Evolutionary conservation across 2,888 invertebrate species (phyloP), one percentile per base, ranked within the genome.

Genomic region (Drosophila nr. medialis): DNA sequence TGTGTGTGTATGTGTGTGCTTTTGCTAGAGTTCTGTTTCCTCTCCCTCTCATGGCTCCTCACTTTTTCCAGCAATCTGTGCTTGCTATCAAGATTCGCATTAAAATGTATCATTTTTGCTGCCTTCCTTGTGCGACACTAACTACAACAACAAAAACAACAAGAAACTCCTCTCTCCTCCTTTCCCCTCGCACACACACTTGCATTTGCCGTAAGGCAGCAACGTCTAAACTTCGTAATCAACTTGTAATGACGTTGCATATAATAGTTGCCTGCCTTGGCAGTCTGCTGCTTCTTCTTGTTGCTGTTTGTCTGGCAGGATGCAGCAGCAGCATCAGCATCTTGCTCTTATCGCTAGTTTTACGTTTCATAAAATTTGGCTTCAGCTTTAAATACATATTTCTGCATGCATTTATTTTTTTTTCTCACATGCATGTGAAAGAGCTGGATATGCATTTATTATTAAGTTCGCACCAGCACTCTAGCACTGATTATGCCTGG

Each of bases 71-170:
- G 84, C 91, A 90, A 91, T 91, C 91, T 84, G 76, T 87, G 90
- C n/a, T 80, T 86, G 79, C 90, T 91, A 91, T 91, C 91, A 86
- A 91, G 92, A 91, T 91, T 91, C 92, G 91, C 92, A 91, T 91
- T 91, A 91, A 91, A 91, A 91, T 91, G 91, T 91, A 91, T 91
- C 91, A 89, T 86, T 91, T 85, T 91, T 86, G 90, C 91, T 77
- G 84, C 83, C 82, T 77, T 75, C 66, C 67, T 76, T 70, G 62
- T 77, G 72, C 75, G 73, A 77, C 82, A 75, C 80, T 75, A 88
- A 81, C 84, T 86, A 75, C 73, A 77, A 73, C 66, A 63, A 65
- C 64, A 21, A 56, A 48, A 72, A 58, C 64, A 55, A 48, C 38
- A 49, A 32, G 11, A 32, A 32, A 32, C 53, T 48, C 24, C 32